phyloP scores from a whole-genome alignment of 2,113 vertebrate species.

The Mustela lutreola region DNA sequence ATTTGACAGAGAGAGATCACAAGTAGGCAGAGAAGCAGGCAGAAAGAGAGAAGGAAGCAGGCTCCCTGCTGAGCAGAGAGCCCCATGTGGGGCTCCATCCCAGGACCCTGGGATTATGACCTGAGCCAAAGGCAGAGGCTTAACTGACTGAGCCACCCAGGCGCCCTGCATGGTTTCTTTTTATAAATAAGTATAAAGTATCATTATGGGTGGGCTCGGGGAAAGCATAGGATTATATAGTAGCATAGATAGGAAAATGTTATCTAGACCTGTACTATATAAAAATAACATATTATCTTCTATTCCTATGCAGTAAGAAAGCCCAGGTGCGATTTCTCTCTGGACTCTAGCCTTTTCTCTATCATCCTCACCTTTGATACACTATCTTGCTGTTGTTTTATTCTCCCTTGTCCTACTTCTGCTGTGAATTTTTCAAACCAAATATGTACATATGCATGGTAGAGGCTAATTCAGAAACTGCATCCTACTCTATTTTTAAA shows the following conservation, averaged over 20 bases:
- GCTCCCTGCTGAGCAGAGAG: too few relatives aligned
- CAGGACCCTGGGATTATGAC: too few relatives aligned
- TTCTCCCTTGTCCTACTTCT: not conserved
- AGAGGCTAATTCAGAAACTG: not conserved
- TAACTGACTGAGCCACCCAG: too few relatives aligned
- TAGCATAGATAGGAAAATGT: not conserved
- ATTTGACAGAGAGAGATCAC: too few relatives aligned
- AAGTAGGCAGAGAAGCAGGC: too few relatives aligned
- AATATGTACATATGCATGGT: not conserved
- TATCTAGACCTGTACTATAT: not conserved
- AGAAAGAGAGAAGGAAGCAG: too few relatives aligned
- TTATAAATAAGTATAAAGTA: not conserved
- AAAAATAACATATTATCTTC: constrained; percentile 7
- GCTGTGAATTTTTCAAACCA: constrained; percentile 17
- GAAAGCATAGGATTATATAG: not conserved
- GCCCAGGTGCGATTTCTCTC: not conserved
- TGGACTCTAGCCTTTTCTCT: not conserved
- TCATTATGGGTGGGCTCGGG: not conserved
- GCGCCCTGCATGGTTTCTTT: not conserved
- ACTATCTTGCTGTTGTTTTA: not conserved
- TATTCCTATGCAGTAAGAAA: not conserved
- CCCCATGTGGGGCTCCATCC: too few relatives aligned
- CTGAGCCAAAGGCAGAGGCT: too few relatives aligned
- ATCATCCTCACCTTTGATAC: not conserved
- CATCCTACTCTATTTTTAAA: not conserved